Evolutionary conservation across 1,140 invertebrate genomes (phyloP).

Genomic region (Sycobia sp.): DNA sequence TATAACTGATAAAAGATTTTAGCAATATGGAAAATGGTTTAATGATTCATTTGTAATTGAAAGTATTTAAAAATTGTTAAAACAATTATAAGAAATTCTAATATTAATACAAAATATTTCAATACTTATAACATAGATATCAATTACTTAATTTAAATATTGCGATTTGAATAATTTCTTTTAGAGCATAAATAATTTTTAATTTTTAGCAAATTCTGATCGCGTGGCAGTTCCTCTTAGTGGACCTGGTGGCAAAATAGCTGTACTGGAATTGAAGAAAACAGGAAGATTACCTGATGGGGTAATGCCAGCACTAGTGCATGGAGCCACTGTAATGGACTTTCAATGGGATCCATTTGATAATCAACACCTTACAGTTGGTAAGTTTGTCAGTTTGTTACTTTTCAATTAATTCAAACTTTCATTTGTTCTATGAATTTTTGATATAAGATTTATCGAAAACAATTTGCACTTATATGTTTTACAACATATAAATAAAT

Average conservation of each 20-base stretch:
- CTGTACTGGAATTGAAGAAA: conserved; percentile 82
- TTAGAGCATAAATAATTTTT: neutral
- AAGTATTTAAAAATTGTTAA: neutral
- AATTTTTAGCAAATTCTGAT: conserved; percentile 74
- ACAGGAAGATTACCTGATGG: conserved; percentile 79
- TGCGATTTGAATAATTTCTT: too few relatives aligned
- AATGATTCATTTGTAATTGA: neutral
- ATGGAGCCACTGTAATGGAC: conserved; percentile 87
- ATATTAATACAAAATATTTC: neutral
- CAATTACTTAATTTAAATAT: too few relatives aligned
- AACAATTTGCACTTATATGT: too few relatives aligned
- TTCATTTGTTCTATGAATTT: too few relatives aligned
- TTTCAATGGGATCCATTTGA: conserved; percentile 94
- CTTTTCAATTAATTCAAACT: neutral
- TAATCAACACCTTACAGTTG: conserved; percentile 76
- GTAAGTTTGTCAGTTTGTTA: conserved; percentile 56
- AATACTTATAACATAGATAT: too few relatives aligned
- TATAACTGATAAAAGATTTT: too few relatives aligned
- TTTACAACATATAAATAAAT: too few relatives aligned
- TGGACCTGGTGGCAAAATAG: conserved; percentile 87
- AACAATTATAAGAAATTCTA: neutral
- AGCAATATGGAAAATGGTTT: too few relatives aligned
- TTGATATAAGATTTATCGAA: too few relatives aligned
- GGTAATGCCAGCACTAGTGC: conserved; percentile 83
- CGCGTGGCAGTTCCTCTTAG: conserved; percentile 86